phyloP scores from a whole-genome alignment of 2,113 vertebrate genomes.

The Casuarius casuarius region DNA sequence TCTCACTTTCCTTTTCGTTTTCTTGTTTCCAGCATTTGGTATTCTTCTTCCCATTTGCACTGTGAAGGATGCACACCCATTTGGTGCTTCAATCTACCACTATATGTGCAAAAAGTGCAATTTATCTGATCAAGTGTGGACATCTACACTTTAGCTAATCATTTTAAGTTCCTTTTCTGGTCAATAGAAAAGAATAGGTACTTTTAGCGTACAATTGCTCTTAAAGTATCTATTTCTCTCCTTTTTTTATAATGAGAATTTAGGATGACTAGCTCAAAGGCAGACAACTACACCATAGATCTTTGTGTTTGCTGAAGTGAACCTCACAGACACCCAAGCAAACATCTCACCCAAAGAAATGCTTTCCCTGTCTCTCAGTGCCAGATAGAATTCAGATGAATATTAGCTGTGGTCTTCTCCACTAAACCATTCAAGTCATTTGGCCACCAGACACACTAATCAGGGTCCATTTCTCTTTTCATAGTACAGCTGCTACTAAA shows the following conservation, averaged over 20 bases:
- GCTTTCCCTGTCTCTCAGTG: neutral
- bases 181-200: neutral
- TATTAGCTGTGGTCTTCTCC: neutral
- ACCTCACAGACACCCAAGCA: neutral
- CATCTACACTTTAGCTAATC: neutral
- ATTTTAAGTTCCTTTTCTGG: neutral
- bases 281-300: neutral
- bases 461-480: neutral
- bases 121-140: neutral
- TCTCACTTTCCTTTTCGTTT: neutral
- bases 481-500: neutral
- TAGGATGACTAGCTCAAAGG: neutral
- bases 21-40: neutral
- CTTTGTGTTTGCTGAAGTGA: neutral
- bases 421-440: neutral
- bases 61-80: neutral
- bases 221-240: neutral
- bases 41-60: neutral
- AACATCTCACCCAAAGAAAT: neutral
- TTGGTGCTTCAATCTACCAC: neutral
- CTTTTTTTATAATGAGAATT: neutral
- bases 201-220: neutral
- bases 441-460: rapidly evolving
- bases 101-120: neutral
- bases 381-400: neutral